A percentile compares a stretch with the other conserved stretches of the same genome.
phyloP scores from a whole-genome alignment of 2,113 vertebrate genomes.

The Ictidomys tridecemlineatus region DNA sequence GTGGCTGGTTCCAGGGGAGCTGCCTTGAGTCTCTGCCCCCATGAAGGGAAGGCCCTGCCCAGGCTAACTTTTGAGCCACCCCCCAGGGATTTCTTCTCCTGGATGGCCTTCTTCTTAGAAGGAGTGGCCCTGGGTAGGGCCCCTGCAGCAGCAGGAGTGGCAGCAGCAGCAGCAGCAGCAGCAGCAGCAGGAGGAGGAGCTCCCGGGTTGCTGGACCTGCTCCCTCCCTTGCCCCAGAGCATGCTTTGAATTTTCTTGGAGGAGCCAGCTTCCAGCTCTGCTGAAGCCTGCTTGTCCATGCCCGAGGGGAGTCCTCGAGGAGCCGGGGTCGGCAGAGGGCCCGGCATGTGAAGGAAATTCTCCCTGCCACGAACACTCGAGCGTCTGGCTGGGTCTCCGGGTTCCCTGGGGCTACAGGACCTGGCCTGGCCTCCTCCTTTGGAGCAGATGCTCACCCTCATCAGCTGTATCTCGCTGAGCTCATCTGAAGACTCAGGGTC shows the following conservation, averaged over 20 bases:
- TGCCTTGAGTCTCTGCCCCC: too few species aligned
- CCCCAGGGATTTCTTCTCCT: neutral
- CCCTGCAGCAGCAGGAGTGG: too few species aligned
- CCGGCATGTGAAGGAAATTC: too few species aligned
- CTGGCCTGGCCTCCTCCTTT: neutral
- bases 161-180: neutral
- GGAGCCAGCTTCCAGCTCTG: too few species aligned
- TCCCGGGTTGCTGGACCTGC: too few species aligned
- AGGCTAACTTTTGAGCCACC: neutral
- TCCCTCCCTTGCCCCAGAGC: too few species aligned
- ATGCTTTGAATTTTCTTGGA: neutral
- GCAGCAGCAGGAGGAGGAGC: too few species aligned
- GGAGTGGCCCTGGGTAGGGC: too few species aligned
- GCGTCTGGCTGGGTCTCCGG: neutral
- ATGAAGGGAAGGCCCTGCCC: neutral
- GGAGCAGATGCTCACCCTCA: neutral
- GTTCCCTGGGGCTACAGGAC: neutral
- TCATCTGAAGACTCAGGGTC: neutral
- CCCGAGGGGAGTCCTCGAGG: too few species aligned
- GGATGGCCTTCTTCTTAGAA: neutral
- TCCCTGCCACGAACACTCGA: too few species aligned
- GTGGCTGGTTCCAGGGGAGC: neutral
- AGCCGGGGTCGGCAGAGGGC: too few species aligned
- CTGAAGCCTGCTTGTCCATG: neutral
- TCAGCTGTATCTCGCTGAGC: neutral